Conservation (phyloP, 2,888 invertebrate genomes). For the Drosophila acutilabella region DNA sequence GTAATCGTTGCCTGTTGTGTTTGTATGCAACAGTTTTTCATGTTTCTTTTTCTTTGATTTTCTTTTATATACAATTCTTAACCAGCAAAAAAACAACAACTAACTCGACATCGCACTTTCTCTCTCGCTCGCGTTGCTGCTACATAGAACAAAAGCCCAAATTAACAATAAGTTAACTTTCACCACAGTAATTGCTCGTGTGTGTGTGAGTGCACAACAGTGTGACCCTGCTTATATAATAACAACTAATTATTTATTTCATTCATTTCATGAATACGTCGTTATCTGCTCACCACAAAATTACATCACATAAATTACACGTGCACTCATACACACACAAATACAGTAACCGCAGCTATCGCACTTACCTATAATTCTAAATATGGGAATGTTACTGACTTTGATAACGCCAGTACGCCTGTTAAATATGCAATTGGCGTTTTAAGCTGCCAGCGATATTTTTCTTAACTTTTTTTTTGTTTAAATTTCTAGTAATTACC, state of each 20-base stretch:
- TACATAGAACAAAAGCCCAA: not conserved
- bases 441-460: slow-evolving; percentile 11
- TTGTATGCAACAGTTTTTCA: slow-evolving; percentile 52
- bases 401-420: slow-evolving; percentile 1
- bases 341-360: not conserved
- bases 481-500: slow-evolving; percentile 33
- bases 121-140: not conserved
- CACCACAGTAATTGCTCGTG: slow-evolving; percentile 14
- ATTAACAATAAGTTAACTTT: slow-evolving; percentile 28
- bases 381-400: slow-evolving; percentile 30
- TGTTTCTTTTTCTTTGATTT: slow-evolving; percentile 17
- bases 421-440: slow-evolving; percentile 15
- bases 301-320: slow-evolving; percentile 61
- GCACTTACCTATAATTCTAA: slow-evolving; percentile 11
- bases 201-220: slow-evolving; percentile 9
- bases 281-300: slow-evolving; percentile 56
- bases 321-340: slow-evolving; percentile 2
- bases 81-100: not conserved
- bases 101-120: not conserved
- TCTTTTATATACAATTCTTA: not conserved
- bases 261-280: not conserved
- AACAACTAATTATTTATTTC: slow-evolving; percentile 4
- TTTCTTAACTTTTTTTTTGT: slow-evolving; percentile 11
- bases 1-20: slow-evolving; percentile 38
- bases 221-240: slow-evolving; percentile 39